Conservation (phyloP, 2,113 vertebrate genomes). For the Emydocephalus ijimae region DNA sequence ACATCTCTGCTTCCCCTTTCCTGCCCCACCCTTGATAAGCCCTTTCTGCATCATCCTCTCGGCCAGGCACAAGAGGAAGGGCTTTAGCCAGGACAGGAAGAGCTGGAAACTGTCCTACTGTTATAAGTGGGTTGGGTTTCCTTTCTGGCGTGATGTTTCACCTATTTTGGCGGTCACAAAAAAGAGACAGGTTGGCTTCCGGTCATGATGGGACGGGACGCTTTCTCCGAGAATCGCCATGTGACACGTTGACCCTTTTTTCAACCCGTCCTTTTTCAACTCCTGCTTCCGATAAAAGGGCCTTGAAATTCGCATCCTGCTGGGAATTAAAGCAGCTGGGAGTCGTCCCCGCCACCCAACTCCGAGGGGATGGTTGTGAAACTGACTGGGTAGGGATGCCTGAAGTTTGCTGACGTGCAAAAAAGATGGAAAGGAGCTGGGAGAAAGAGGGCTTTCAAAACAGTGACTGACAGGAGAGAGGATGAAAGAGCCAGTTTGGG, state of each 20-base stretch:
- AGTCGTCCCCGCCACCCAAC: too few species aligned
- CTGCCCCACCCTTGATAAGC: neutral
- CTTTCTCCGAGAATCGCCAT: neutral
- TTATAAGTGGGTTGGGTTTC: neutral
- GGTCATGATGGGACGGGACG: neutral
- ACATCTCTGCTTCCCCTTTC: neutral
- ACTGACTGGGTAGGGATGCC: neutral
- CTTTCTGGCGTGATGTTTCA: neutral
- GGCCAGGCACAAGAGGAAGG: neutral
- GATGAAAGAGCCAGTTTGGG: too few species aligned
- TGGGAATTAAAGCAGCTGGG: neutral
- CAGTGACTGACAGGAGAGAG: neutral
- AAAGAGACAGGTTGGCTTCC: neutral
- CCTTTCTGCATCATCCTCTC: neutral
- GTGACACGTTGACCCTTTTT: neutral
- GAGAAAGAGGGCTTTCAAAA: neutral
- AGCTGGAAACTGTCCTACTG: neutral
- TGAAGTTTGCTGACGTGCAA: neutral
- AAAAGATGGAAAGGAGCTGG: neutral
- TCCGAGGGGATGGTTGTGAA: neutral
- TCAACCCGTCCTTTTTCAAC: neutral
- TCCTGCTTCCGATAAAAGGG: neutral
- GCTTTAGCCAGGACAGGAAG: neutral
- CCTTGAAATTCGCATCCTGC: neutral
- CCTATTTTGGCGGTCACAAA: neutral